Conservation (phyloP, 1,140 invertebrate species). For the Pseudomyrmex flavicornis region DNA sequence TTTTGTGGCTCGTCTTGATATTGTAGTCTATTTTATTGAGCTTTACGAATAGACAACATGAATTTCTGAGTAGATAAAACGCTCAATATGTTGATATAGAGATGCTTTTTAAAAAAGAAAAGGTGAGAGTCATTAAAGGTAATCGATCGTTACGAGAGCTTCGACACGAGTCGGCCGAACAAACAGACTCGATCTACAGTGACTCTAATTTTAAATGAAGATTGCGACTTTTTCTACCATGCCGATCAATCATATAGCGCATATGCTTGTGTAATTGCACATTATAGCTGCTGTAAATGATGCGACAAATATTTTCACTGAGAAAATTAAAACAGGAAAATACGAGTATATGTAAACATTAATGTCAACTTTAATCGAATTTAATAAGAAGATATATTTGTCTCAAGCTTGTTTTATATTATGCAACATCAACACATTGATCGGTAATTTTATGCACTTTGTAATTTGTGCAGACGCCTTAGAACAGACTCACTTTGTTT, state of each 20-base stretch:
- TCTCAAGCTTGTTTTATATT: slow-evolving; percentile 3
- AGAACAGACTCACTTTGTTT: no score
- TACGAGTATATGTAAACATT: not conserved
- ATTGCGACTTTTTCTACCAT: slow-evolving; percentile 26
- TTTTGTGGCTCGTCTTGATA: not conserved
- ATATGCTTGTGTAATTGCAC: slow-evolving; percentile 20
- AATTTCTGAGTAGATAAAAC: slow-evolving; percentile 24
- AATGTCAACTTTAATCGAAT: no score
- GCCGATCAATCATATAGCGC: slow-evolving; percentile 48
- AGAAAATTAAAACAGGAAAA: no score
- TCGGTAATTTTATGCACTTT: no score
- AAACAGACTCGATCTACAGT: not conserved
- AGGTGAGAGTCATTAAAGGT: slow-evolving; percentile 20
- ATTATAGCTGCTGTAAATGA: slow-evolving; percentile 5
- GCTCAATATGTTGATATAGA: slow-evolving; percentile 3
- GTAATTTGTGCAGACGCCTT: no score
- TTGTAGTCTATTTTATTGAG: not conserved
- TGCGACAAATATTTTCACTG: not conserved
- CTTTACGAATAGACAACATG: slow-evolving; percentile 8
- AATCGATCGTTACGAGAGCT: slow-evolving; percentile 18
- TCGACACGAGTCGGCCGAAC: not conserved
- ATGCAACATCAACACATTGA: not conserved
- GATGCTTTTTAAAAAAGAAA: slow-evolving; percentile 31
- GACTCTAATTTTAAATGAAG: slow-evolving; percentile 52
- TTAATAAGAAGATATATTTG: not conserved